Evolutionary conservation across 2,797 vertebrate species (phyloP).

Genomic region (Rostrhamus sociabilis): DNA sequence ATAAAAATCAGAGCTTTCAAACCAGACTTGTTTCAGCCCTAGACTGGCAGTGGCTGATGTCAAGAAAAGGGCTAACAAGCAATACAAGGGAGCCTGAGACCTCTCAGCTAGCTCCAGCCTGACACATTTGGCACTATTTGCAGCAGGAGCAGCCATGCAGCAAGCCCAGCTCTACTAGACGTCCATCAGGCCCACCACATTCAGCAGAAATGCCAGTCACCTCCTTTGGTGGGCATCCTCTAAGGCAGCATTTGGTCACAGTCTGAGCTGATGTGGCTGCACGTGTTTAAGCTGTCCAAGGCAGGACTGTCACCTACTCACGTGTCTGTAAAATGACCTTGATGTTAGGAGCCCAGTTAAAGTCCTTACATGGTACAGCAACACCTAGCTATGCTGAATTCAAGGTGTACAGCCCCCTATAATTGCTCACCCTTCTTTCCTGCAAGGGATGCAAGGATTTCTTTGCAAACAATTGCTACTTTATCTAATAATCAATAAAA

Average conservation of each 20-base stretch:
- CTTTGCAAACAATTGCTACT: background rate
- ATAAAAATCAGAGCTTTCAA: background rate
- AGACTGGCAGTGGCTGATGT: background rate
- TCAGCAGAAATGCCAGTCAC: background rate
- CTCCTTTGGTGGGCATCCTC: background rate
- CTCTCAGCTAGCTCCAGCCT: background rate
- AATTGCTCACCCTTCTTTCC: background rate
- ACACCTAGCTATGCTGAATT: background rate
- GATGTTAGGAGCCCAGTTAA: background rate
- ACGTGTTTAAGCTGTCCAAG: background rate
- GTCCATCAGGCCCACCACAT: background rate
- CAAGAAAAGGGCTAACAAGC: background rate
- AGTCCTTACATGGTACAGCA: fast-evolving
- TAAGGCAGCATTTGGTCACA: background rate
- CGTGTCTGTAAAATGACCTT: fast-evolving
- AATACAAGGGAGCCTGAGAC: background rate
- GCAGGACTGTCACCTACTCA: background rate
- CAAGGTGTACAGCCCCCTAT: background rate
- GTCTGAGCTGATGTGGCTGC: fast-evolving
- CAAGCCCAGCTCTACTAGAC: background rate
- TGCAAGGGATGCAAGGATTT: background rate
- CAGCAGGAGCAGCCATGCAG: background rate
- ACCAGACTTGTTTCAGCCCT: background rate
- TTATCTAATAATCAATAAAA: background rate
- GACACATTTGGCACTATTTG: background rate